Conservation (phyloP, 92 coral and sea anemone species). For the Isaurus tuberculatus region DNA sequence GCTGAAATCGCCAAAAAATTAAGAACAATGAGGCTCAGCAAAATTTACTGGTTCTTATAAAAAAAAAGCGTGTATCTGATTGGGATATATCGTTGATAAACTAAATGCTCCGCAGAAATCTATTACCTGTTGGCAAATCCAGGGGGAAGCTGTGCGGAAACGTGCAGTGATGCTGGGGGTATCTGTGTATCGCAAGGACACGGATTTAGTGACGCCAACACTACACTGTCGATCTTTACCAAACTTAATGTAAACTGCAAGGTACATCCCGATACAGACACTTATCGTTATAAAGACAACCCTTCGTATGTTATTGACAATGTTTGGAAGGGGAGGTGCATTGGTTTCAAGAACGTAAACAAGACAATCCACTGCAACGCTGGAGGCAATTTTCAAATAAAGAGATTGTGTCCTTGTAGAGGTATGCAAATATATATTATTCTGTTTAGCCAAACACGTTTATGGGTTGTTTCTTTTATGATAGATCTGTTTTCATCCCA, state of each 20-base stretch:
- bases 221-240: background rate
- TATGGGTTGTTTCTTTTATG: too few relatives aligned
- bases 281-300: background rate
- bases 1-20: too few relatives aligned
- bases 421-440: background rate
- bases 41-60: too few relatives aligned
- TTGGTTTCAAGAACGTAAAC: background rate
- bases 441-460: too few relatives aligned
- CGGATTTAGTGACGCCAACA: background rate
- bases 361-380: background rate
- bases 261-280: background rate
- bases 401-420: background rate
- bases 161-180: background rate
- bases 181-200: background rate
- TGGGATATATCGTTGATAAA: background rate
- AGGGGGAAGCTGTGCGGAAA: background rate
- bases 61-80: too few relatives aligned
- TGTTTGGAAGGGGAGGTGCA: background rate
- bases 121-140: background rate
- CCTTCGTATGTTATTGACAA: background rate
- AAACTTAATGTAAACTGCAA: background rate
- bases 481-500: too few relatives aligned
- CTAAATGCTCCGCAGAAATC: background rate
- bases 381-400: background rate
- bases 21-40: too few relatives aligned